Percentiles rank a stretch among this genome's conserved stretches.
Evolutionary conservation across 1,140 invertebrate species (phyloP).

Genomic region (Cephus cinctus): DNA sequence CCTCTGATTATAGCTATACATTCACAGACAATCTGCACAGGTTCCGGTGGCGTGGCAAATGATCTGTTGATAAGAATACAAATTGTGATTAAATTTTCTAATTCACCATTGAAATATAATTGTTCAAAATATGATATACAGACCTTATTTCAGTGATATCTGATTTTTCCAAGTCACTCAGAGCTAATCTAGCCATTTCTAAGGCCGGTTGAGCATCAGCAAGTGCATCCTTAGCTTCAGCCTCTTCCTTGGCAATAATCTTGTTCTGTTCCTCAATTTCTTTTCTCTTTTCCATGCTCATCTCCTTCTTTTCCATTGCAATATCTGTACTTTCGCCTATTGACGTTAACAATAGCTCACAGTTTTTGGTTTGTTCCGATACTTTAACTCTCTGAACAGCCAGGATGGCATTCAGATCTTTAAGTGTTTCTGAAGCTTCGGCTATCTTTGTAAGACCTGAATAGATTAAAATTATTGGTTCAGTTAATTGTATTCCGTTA

Average conservation of each 20-base stretch:
- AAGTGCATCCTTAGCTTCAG: conserved; percentile 76
- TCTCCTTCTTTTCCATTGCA: conserved; percentile 72
- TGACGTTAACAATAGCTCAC: conserved; percentile 69
- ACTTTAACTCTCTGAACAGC: conserved; percentile 76
- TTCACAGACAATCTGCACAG: conserved; percentile 84
- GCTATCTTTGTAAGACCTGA: conserved; percentile 76
- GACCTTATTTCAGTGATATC: conserved; percentile 88
- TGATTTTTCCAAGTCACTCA: conserved; percentile 79
- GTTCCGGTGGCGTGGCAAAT: conserved; percentile 85
- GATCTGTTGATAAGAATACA: conserved; percentile 56
- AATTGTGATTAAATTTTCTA: conserved; percentile 7
- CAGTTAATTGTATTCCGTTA: too few species aligned
- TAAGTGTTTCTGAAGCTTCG: conserved; percentile 73
- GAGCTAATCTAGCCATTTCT: conserved; percentile 74
- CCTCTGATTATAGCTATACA: conserved; percentile 82
- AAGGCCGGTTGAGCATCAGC: conserved; percentile 78
- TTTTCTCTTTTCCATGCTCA: conserved; percentile 72
- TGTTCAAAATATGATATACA: not conserved
- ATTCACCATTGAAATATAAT: not conserved
- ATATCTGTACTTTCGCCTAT: conserved; percentile 64
- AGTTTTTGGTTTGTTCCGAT: conserved; percentile 71
- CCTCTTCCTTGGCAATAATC: conserved; percentile 75
- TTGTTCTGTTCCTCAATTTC: conserved; percentile 79
- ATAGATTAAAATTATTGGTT: conserved; percentile 49
- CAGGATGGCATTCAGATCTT: conserved; percentile 71